Conservation (phyloP, 2,888 invertebrate species). For the Dryomyza anilis region DNA sequence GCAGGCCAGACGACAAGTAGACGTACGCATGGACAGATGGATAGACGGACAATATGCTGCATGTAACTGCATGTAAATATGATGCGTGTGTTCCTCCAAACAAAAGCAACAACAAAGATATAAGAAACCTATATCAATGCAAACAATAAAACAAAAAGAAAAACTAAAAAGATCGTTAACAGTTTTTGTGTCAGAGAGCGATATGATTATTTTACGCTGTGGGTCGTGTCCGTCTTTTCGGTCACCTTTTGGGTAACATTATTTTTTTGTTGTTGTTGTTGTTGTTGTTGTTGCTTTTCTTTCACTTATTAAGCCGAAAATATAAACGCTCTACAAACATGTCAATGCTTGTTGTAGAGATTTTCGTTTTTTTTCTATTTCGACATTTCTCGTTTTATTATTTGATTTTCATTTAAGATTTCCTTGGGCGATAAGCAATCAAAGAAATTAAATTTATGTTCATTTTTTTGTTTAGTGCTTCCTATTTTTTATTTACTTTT, state of each 20-base stretch:
- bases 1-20: no score
- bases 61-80: no score
- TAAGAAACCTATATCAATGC: slow-evolving; percentile 9
- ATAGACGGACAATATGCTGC: slow-evolving; percentile 10
- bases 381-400: no score
- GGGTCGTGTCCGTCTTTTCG: not conserved
- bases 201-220: slow-evolving; percentile 15
- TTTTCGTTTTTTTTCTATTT: no score
- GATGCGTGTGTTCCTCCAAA: no score
- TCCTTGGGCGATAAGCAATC: slow-evolving; percentile 2
- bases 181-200: slow-evolving; percentile 3
- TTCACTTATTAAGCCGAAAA: slow-evolving; percentile 15
- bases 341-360: no score
- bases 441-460: slow-evolving; percentile 6
- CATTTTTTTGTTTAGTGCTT: not conserved
- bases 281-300: slow-evolving; percentile 3
- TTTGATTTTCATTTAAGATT: slow-evolving; percentile 4
- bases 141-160: slow-evolving; percentile 22
- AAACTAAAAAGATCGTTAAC: slow-evolving; percentile 20
- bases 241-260: not conserved
- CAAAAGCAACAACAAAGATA: not conserved
- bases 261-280: not conserved
- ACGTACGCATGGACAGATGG: not conserved
- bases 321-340: slow-evolving; percentile 1
- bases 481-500: no score